Evolutionary conservation across 1,140 invertebrate genomes (phyloP).

Genomic region (Sitobion miscanthi): DNA sequence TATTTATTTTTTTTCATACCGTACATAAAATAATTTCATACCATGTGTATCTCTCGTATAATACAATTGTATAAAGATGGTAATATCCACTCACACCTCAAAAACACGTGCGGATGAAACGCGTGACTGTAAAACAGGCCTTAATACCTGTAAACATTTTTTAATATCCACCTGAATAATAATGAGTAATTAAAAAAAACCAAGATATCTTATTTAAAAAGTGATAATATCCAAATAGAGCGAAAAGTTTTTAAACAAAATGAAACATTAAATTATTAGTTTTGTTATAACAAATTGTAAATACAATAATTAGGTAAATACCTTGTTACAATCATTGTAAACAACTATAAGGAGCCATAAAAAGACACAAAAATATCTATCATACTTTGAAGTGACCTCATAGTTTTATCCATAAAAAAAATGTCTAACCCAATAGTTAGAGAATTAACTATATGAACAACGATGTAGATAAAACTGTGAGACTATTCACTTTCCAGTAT

Average conservation of each 20-base stretch:
- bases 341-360: no score
- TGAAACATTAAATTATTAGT: neutral
- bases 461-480: no score
- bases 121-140: neutral
- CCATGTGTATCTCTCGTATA: no score
- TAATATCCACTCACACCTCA: no score
- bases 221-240: neutral
- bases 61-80: no score
- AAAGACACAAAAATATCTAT: no score
- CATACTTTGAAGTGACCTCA: no score
- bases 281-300: neutral
- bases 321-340: neutral
- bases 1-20: no score
- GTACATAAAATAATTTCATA: no score
- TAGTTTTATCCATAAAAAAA: neutral
- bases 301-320: neutral
- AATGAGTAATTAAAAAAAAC: neutral
- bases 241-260: neutral
- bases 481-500: no score
- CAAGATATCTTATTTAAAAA: neutral
- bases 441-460: no score
- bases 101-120: neutral
- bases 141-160: neutral
- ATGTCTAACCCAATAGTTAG: neutral
- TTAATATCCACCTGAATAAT: neutral